A percentile compares a stretch with the other conserved stretches of the same genome.
These are phyloP conservation scores for Parambassis ranga DNA, from an alignment of 2,797 vertebrate genomes.

Conservation along the genomic window DNA sequence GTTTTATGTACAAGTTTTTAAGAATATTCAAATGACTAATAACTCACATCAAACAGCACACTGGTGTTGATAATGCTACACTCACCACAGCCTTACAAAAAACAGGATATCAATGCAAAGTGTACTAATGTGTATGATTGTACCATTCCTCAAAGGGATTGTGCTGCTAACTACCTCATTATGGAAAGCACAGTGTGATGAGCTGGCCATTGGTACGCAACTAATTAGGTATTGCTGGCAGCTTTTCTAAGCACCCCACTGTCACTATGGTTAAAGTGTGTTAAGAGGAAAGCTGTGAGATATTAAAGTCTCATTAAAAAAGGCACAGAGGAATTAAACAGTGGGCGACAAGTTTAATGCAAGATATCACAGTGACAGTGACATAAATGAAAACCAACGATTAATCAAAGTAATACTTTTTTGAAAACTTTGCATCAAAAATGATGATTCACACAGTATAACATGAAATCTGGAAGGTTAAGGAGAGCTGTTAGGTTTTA, in stretches of 20 bases:
- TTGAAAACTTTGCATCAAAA: too few species aligned
- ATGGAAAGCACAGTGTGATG: slow-evolving; percentile 15
- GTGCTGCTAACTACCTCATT: slow-evolving; percentile 30
- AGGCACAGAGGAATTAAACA: not conserved
- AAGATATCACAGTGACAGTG: not conserved
- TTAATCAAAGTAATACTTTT: not conserved
- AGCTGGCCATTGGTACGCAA: slow-evolving; percentile 23
- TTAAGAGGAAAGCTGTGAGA: not conserved
- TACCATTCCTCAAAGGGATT: slow-evolving; percentile 12
- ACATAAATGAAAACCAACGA: not conserved
- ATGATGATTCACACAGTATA: too few species aligned
- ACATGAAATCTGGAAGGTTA: too few species aligned
- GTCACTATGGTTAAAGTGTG: not conserved
- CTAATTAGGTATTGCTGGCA: slow-evolving; percentile 35
- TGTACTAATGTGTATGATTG: slow-evolving; percentile 9
- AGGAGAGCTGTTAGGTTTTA: too few species aligned
- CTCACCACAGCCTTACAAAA: not conserved
- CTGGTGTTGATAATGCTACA: not conserved
- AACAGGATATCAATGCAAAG: not conserved
- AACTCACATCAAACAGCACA: not conserved
- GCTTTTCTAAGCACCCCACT: slow-evolving; percentile 2
- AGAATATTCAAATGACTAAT: too few species aligned
- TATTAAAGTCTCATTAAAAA: not conserved
- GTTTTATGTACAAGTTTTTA: not conserved
- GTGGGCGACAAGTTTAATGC: not conserved